Percentiles rank a stretch among this genome's conserved stretches.
phyloP scores from a whole-genome alignment of 2,113 vertebrate species.

The Halichoerus grypus region DNA sequence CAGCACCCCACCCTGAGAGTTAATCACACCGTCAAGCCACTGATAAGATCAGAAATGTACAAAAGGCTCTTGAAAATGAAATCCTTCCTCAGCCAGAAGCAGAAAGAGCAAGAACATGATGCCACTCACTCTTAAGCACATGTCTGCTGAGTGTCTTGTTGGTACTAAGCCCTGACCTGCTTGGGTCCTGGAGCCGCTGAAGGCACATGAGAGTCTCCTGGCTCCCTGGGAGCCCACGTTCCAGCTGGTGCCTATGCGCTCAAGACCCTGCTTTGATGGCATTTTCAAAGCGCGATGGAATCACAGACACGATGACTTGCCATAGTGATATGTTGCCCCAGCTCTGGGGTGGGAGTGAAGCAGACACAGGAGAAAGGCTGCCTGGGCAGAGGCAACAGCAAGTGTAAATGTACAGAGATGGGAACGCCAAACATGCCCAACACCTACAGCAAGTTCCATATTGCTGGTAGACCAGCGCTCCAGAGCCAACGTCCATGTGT shows the following conservation, averaged over 20 bases:
- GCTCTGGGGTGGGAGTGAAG: not conserved
- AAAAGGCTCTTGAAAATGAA: not conserved
- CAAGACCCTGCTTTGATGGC: not conserved
- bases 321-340: not conserved
- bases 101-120: not conserved
- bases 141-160: not conserved
- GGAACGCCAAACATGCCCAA: rapidly evolving
- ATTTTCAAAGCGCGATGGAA: not conserved
- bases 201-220: not conserved
- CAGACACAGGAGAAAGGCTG: not conserved
- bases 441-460: not conserved
- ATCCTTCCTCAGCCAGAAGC: not conserved
- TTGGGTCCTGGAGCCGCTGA: not conserved
- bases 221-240: rapidly evolving
- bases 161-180: not conserved
- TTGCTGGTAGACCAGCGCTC: rapidly evolving
- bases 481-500: rapidly evolving
- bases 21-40: not conserved
- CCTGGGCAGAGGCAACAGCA: rapidly evolving
- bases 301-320: not conserved
- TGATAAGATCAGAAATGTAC: not conserved
- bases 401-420: rapidly evolving
- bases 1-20: not conserved
- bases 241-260: not conserved
- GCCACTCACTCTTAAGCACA: not conserved